A percentile compares a stretch with the other conserved stretches of the same genome.
These are phyloP conservation scores for Musca domestica DNA, from an alignment of 1,140 invertebrate species.

Conservation along the genomic window DNA sequence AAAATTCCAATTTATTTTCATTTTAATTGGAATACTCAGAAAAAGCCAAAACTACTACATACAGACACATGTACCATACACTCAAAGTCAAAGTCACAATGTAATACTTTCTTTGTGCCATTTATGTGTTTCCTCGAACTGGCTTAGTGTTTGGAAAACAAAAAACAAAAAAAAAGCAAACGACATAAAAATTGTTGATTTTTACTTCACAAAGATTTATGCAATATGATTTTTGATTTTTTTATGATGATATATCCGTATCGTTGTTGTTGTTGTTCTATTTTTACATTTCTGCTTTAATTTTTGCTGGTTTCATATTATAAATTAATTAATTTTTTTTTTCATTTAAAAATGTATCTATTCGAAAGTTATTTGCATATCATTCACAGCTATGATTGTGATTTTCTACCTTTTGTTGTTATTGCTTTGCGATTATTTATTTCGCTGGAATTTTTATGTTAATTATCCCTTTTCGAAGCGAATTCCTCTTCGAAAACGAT, in stretches of 20 bases:
- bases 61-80: not conserved
- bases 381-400: too few species aligned
- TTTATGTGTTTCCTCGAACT: not conserved
- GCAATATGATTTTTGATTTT: not conserved
- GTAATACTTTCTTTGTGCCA: slow-evolving; percentile 14
- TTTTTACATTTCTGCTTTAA: too few species aligned
- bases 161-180: not conserved
- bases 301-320: too few species aligned
- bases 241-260: too few species aligned
- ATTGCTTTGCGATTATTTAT: not conserved
- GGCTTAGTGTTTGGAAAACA: not conserved
- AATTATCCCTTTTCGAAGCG: not conserved
- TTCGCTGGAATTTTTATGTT: not conserved
- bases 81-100: not conserved
- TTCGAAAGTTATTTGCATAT: too few species aligned
- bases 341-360: too few species aligned
- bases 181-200: not conserved
- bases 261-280: too few species aligned
- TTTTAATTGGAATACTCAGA: too few species aligned
- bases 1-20: too few species aligned
- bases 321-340: too few species aligned
- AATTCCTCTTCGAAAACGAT: not conserved
- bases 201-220: not conserved
- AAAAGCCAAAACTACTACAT: too few species aligned
- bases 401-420: slow-evolving; percentile 9